Evolutionary conservation across 2,888 invertebrate species (phyloP), one percentile per base, ranked within the genome.

Genomic region (Polyommatus iphigenia): DNA sequence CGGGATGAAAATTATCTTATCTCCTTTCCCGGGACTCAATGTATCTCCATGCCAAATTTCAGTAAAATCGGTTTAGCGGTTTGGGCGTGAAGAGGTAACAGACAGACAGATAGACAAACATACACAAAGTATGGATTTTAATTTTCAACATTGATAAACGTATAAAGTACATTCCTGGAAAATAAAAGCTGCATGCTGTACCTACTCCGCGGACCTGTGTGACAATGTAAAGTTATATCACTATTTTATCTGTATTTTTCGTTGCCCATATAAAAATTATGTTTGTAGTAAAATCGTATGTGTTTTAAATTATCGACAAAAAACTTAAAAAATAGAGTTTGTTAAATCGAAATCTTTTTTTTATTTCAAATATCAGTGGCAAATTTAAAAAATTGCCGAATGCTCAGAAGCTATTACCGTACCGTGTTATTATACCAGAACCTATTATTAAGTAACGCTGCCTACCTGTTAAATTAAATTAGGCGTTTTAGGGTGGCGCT

Each of bases 381-480:
- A 87, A 93, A 92, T 90, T 92, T 92, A 90, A 92, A 89, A 89
- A 91, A 93, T 93, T 91, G 93, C 92, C 88, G 93, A 93, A 92
- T 91, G 92, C 91, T 91, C 87, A 85, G 87, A 83, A 89, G 91
- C 93, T 88, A 93, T 94, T 93, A 93, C 86, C 85, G 85, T 82
- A 87, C 89, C 89, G 85, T 93, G 87, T 93, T 93, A 94, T 94
- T 93, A 89, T 86, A 86, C 84, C 90, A 89, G 90, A 89, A 87
- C 89, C 93, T 93, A 91, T 94, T 90, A 93, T 94, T 94, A 93
- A 91, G 88, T 88, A 89, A 87, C 89, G 84, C 91, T 91, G 93
- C 93, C 93, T 93, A 92, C 93, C 93, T 93, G 90, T 93, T 93
- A 93, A 94, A 93, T 94, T 94, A 94, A 93, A 93, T 94, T 94